A percentile compares a stretch with the other conserved stretches of the same genome.
Conservation (phyloP, 37 sponge, comb jelly and placozoan genomes). For the Aplysina aerophoba region DNA sequence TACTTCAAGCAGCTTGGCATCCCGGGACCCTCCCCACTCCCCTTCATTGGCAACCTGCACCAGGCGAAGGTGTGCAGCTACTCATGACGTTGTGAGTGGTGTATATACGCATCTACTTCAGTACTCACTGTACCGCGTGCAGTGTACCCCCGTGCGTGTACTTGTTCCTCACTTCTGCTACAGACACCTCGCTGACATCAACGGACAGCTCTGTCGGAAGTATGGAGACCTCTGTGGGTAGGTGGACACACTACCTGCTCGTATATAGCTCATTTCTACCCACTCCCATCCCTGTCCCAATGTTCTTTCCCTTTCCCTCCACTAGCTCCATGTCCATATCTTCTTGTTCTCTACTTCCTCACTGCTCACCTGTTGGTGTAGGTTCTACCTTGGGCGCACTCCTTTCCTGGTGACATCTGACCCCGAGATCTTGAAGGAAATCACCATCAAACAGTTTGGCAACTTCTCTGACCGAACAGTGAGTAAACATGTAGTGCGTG, state of each 20-base stretch:
- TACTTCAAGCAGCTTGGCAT: not conserved
- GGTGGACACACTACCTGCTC: not conserved
- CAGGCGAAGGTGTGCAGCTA: too few species aligned
- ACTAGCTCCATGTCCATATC: too few species aligned
- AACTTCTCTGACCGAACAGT: not conserved
- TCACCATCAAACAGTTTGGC: not conserved
- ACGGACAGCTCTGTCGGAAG: not conserved
- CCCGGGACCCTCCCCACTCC: slow-evolving; percentile 20
- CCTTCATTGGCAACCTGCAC: not conserved
- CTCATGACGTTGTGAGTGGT: slow-evolving; percentile 16
- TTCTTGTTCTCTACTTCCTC: not conserved
- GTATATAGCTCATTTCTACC: too few species aligned
- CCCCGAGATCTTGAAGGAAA: not conserved
- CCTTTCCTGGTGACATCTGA: slow-evolving; percentile 5
- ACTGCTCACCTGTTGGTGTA: not conserved
- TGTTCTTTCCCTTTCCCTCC: too few species aligned
- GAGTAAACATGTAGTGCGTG: not conserved
- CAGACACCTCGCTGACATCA: not conserved
- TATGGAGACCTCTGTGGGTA: slow-evolving; percentile 20
- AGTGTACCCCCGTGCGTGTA: too few species aligned
- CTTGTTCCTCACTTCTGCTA: not conserved
- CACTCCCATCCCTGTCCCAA: too few species aligned
- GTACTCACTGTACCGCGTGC: too few species aligned
- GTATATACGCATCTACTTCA: not conserved
- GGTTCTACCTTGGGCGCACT: slow-evolving; percentile 2